Evolutionary conservation across 1,140 invertebrate species (phyloP).

Genomic region (Paraescarpia echinospica): DNA sequence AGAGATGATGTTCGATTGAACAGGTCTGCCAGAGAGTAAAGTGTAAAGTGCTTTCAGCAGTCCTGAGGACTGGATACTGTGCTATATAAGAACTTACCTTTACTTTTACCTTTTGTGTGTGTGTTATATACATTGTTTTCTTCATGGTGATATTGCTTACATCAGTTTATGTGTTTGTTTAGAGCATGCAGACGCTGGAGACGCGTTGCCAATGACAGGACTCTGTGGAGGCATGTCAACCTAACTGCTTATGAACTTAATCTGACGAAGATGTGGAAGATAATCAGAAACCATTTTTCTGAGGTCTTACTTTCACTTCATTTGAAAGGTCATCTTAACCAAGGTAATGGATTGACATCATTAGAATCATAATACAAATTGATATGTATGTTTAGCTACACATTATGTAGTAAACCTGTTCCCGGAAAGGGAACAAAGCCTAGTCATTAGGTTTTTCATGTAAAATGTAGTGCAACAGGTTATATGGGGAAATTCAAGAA

Average conservation of each 20-base stretch:
- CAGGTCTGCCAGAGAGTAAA: too few species aligned
- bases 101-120: too few species aligned
- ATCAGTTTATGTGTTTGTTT: neutral
- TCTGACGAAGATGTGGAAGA: slow-evolving; percentile 13
- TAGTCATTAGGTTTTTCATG: too few species aligned
- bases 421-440: too few species aligned
- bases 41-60: too few species aligned
- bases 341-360: neutral
- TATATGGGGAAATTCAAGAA: too few species aligned
- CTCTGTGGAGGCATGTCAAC: slow-evolving; percentile 8
- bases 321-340: neutral
- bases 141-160: neutral
- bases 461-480: too few species aligned
- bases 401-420: too few species aligned
- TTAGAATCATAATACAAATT: neutral
- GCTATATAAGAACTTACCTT: too few species aligned
- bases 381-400: neutral
- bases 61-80: too few species aligned
- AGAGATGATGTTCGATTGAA: too few species aligned
- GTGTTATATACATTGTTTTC: neutral
- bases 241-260: neutral
- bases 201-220: neutral
- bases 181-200: neutral
- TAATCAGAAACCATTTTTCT: slow-evolving; percentile 12
- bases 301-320: slow-evolving; percentile 7